A percentile compares a stretch with the other conserved stretches of the same genome.
Evolutionary conservation across 2,113 vertebrate species (phyloP).

Genomic region (Bos taurus): DNA sequence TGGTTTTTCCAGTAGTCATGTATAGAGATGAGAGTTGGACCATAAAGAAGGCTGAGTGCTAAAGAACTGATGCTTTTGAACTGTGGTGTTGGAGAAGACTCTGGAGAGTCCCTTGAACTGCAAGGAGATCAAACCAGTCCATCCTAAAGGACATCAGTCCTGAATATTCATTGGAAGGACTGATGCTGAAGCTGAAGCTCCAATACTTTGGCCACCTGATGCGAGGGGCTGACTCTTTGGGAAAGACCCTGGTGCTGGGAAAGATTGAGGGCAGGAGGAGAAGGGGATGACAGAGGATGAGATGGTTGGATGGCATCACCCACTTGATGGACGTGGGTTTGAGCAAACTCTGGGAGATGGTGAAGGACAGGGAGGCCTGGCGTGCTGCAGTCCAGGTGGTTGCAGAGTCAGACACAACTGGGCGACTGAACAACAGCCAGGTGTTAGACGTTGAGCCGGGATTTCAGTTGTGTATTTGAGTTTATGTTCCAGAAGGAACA

Average conservation of each 20-base stretch:
- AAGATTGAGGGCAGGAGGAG: background rate
- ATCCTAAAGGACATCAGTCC: background rate
- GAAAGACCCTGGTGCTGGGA: background rate
- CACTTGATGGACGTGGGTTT: background rate
- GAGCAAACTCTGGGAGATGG: background rate
- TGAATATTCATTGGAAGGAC: background rate
- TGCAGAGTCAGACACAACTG: background rate
- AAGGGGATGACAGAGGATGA: background rate
- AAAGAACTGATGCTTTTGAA: background rate
- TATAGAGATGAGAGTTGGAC: background rate
- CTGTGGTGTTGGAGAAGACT: background rate
- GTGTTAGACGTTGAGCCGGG: background rate
- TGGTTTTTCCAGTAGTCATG: background rate
- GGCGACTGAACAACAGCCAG: rapidly evolving
- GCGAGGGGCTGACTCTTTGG: background rate
- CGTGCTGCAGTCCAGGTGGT: rapidly evolving
- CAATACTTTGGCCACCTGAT: background rate
- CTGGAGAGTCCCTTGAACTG: background rate
- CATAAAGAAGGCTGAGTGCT: background rate
- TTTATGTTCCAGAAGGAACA: no score
- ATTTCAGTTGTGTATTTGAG: background rate
- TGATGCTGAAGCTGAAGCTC: background rate
- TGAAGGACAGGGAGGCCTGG: background rate
- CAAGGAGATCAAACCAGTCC: background rate
- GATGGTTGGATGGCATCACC: background rate